Evolutionary conservation across 2,888 invertebrate species (phyloP).

Genomic region (Colletes collaris): DNA sequence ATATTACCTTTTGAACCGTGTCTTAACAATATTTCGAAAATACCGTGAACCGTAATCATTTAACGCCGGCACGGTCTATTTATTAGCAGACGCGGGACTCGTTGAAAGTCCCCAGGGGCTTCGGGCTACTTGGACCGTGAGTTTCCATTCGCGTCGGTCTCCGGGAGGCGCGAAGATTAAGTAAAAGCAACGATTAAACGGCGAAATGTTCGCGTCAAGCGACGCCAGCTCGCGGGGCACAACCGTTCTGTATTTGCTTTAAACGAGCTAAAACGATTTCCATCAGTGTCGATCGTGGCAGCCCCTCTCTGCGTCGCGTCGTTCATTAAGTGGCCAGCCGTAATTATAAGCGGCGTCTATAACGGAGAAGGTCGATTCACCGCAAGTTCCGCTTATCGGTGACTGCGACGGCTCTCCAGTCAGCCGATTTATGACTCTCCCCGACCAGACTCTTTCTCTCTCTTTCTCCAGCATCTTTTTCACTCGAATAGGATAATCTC

Average conservation of each 20-base stretch:
- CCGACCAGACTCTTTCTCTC: neutral
- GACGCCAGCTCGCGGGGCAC: slow-evolving; percentile 4
- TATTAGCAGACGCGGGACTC: too few species aligned
- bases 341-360: slow-evolving; percentile 53
- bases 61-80: too few species aligned
- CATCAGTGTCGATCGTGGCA: slow-evolving; percentile 5
- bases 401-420: slow-evolving; percentile 17
- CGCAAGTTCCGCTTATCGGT: slow-evolving; percentile 50
- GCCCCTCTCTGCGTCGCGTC: slow-evolving; percentile 12
- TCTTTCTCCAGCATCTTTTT: too few species aligned
- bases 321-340: slow-evolving; percentile 49
- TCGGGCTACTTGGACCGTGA: too few species aligned
- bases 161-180: too few species aligned
- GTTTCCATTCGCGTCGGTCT: too few species aligned
- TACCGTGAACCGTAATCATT: too few species aligned
- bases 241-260: slow-evolving; percentile 30
- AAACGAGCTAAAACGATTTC: slow-evolving; percentile 40
- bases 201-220: neutral
- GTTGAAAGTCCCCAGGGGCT: too few species aligned
- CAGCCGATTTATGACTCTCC: slow-evolving; percentile 22
- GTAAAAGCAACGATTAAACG: too few species aligned
- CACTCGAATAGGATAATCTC: too few species aligned
- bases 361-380: slow-evolving; percentile 55
- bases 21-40: too few species aligned
- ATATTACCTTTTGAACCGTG: too few species aligned